Evolutionary conservation across 2,797 vertebrate genomes (phyloP), one percentile per base, ranked within the genome.

Genomic region (Coregonus ussuriensis): DNA sequence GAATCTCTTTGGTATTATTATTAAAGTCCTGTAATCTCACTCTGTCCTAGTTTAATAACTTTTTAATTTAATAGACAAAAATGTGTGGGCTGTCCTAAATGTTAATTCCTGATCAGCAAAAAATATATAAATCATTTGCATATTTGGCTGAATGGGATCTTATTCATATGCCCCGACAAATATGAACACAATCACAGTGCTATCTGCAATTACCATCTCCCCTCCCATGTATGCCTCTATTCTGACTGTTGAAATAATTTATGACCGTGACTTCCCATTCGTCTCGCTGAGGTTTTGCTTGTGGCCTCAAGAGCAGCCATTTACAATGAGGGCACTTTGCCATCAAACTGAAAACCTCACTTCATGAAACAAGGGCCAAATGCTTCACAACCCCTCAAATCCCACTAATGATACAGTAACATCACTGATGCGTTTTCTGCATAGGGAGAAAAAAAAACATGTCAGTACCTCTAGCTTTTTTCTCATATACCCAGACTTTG

Each of bases 191-290:
- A 62, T 62, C 59, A 9, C n/a, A 65, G 62, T 29, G 25, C 7
- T 25, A 33, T 29, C 29, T 15, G 4, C 31, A 67, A 67, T 67
- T 33, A 35, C 31, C 4, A 66, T 66, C 63, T 66, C 63, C 29
- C 29, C 31, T 67, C 29, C 29, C 13, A 66, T 77, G 41, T 47
- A 47, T 47, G 9, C 41, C 41, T 13, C 41, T 47, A 47, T 62
- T 62, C 56, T 21, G 56, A 21, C 2, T n/a, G 3, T 62, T 62
- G 56, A 21, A 62, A 62, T 63, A 81, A 74, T 75, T 76, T 74
- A 74, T 88, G 80, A 82, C 11, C 37, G 76, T n/a, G 47, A 81
- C 75, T 78, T 6, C 15, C 21, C 63, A 82, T 89, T 88, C 62
- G 82, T 85, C 83, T 83, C 63, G 29, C 56, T n/a, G 70, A 77